Percentiles rank a stretch among this genome's conserved stretches.
phyloP scores from a whole-genome alignment of 2,113 vertebrate species.

The Nothocercus julius region DNA sequence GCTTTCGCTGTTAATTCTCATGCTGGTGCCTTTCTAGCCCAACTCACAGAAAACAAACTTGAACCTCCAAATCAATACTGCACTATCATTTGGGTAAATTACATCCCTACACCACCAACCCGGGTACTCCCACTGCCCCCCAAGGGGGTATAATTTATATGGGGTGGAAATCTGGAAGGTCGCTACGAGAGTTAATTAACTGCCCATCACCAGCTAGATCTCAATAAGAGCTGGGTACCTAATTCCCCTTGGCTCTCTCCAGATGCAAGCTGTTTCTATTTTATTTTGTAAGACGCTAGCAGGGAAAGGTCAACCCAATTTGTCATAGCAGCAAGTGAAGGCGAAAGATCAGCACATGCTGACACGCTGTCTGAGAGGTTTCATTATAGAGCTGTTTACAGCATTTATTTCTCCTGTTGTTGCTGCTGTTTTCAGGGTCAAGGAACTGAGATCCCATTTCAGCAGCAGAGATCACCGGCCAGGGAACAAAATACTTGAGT shows the following conservation, averaged over 20 bases:
- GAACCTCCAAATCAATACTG: not conserved
- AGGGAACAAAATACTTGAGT: constrained; percentile 29
- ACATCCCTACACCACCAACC: not conserved
- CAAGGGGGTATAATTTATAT: not conserved
- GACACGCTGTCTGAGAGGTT: constrained; percentile 68
- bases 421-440: constrained; percentile 71
- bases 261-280: not conserved
- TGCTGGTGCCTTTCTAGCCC: not conserved
- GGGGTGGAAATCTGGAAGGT: not conserved
- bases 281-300: not conserved
- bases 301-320: constrained; percentile 71
- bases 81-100: constrained; percentile 10
- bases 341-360: constrained; percentile 64
- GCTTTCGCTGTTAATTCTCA: constrained; percentile 6
- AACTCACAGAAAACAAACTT: not conserved
- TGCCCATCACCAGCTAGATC: not conserved
- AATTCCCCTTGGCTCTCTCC: constrained; percentile 14
- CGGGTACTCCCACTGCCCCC: not conserved
- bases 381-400: constrained; percentile 73
- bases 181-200: not conserved
- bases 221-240: not conserved
- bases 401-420: constrained; percentile 72
- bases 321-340: constrained; percentile 69
- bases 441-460: constrained; percentile 64
- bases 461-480: constrained; percentile 55